Evolutionary conservation across 2,888 invertebrate species (phyloP), one percentile per base, ranked within the genome.

Genomic region (Opisthograptis luteolata): DNA sequence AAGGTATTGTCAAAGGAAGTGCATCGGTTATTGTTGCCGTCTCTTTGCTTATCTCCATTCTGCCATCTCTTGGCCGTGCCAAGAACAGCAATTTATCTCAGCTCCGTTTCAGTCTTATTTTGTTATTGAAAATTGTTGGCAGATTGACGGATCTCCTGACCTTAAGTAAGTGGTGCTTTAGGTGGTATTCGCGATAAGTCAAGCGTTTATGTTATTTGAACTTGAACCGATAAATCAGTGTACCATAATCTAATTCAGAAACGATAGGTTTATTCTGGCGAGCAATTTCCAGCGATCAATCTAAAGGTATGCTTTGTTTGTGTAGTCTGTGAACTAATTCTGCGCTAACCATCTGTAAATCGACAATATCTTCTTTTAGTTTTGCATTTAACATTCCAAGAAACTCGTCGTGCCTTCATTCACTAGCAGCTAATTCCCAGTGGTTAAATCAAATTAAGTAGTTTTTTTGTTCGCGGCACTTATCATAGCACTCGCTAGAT

Each of bases 1-100:
- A 62, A 66, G 74, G 75, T 72, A 82, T 85, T 88, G 87, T 86
- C 85, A 83, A 82, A 86, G 86, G 84, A 84, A 84, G 84, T 84
- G 84, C 85, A 85, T 87, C 85, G 79, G 83, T 87, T 87, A 88
- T 89, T 87, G 87, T 88, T 86, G 80, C 73, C 74, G 74, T 81
- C 76, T 82, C 74, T 80, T 81, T 76, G 70, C 68, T 82, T 86
- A 86, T 86, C 85, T 74, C 56, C 54, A 57, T 71, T 70, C 73
- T 64, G 69, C 69, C 64, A 86, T 86, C 83, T 72, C 70, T 59
- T 63, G 66, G 67, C 69, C 65, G 68, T 69, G 62, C 56, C 55
- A 63, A 63, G 68, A 72, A 76, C 76, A 73, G 78, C 80, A 82
- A 85, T 84, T 86, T 83, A 84, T 79, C 71, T 77, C 73, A 68